Evolutionary conservation across 2,888 invertebrate genomes (phyloP).

Genomic region (Aquatica leii): DNA sequence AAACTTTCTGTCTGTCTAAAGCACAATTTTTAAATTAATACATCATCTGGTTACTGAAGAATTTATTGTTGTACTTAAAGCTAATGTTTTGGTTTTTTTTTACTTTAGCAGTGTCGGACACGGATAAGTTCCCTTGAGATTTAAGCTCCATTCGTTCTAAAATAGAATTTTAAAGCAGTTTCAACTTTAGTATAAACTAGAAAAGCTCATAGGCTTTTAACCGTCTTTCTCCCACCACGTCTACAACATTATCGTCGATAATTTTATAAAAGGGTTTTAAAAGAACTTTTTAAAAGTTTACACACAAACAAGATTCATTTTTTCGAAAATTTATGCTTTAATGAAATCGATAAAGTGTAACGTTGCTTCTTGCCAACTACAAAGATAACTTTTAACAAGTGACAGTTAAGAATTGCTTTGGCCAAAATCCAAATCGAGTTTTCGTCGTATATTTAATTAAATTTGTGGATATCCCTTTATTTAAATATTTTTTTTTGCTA

Average conservation of each 20-base stretch:
- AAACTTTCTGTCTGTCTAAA: too few relatives aligned
- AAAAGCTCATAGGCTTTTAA: not conserved
- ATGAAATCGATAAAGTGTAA: constrained; percentile 20
- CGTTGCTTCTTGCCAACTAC: constrained; percentile 16
- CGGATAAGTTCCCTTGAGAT: constrained; percentile 6
- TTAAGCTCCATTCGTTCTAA: constrained; percentile 6
- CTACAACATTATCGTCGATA: not conserved
- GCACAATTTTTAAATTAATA: too few relatives aligned
- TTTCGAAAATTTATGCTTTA: constrained; percentile 17
- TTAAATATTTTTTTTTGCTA: constrained; percentile 7
- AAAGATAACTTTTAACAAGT: constrained; percentile 19
- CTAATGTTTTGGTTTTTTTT: not conserved
- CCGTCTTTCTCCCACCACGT: too few relatives aligned
- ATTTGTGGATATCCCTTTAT: constrained; percentile 15
- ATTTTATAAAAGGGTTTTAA: not conserved
- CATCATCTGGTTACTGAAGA: too few relatives aligned
- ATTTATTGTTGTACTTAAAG: too few relatives aligned
- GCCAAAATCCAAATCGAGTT: constrained; percentile 11
- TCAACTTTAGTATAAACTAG: too few relatives aligned
- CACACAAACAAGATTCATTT: constrained; percentile 5
- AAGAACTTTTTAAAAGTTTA: not conserved
- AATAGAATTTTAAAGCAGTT: constrained; percentile 17
- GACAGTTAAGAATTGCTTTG: constrained; percentile 21
- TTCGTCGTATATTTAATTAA: constrained; percentile 15
- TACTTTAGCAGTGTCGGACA: not conserved